Conservation (phyloP, 2,797 vertebrate species). For the Phalanger gymnotis region DNA sequence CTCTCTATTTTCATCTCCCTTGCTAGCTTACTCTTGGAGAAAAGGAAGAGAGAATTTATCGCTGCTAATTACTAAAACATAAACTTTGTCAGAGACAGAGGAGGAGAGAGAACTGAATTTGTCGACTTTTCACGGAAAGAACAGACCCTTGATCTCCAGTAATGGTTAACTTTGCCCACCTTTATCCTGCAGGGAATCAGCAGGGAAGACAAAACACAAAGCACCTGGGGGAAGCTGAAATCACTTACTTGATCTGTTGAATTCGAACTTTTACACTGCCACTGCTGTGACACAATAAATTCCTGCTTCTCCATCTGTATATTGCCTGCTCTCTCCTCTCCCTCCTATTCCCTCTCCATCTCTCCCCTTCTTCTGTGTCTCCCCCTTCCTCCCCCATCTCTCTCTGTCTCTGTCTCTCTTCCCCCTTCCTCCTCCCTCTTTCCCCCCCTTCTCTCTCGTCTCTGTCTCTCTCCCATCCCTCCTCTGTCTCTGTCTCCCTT, state of each 20-base stretch:
- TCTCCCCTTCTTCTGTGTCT: background rate
- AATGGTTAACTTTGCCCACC: background rate
- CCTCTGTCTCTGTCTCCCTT: background rate
- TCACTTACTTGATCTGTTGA: background rate
- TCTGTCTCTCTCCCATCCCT: no score
- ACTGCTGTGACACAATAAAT: background rate
- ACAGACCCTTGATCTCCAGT: background rate
- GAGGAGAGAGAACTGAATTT: background rate
- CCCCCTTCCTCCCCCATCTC: fast-evolving
- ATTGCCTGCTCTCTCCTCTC: background rate
- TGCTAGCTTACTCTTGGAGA: background rate
- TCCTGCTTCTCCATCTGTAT: background rate
- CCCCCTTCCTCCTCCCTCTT: background rate
- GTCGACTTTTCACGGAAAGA: background rate
- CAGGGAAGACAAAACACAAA: background rate
- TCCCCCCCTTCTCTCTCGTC: background rate
- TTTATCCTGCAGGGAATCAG: background rate
- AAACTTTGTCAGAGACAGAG: background rate
- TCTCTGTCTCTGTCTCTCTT: background rate
- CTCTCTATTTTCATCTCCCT: background rate
- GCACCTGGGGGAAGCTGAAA: background rate
- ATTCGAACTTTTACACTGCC: background rate
- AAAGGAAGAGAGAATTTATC: background rate
- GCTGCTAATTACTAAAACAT: background rate
- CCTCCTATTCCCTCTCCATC: background rate